phyloP scores from a whole-genome alignment of 2,797 vertebrate species.

The Acipenser transmontanus region DNA sequence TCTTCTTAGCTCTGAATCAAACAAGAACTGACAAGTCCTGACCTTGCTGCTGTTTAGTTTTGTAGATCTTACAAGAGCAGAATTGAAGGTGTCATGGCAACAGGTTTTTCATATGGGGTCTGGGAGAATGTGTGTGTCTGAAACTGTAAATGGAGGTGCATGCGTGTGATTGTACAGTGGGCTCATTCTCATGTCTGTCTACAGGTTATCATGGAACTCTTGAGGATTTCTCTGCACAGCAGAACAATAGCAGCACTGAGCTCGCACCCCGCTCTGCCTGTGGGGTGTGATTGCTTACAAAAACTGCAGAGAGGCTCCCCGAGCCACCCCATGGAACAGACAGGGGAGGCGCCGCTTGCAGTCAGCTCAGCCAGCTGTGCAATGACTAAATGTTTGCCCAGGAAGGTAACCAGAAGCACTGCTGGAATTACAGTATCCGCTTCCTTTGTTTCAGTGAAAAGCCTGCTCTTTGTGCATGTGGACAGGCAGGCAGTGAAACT shows the following conservation, averaged over 20 bases:
- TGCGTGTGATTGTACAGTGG: no score
- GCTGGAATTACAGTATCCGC: neutral
- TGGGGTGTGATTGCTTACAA: constrained; percentile 38
- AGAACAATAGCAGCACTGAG: constrained; percentile 41
- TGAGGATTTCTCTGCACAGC: neutral
- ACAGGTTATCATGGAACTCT: neutral
- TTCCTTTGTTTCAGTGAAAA: no score
- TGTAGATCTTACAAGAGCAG: no score
- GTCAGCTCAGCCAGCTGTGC: constrained; percentile 21
- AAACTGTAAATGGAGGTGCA: no score
- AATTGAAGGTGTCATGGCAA: no score
- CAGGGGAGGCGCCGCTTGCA: constrained; percentile 15
- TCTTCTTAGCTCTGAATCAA: no score
- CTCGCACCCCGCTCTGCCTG: constrained; percentile 41
- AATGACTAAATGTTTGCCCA: constrained; percentile 33
- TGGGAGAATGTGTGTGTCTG: no score
- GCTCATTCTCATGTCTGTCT: constrained; percentile 21
- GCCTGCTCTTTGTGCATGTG: no score
- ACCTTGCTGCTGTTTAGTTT: no score
- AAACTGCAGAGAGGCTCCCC: constrained; percentile 15
- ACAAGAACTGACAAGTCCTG: no score
- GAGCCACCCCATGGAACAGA: constrained; percentile 22
- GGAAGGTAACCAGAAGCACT: constrained; percentile 24
- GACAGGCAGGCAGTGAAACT: no score
- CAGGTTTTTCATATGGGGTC: no score